phyloP scores from a whole-genome alignment of 1,140 invertebrate species.

The Euwallacea fornicatus region DNA sequence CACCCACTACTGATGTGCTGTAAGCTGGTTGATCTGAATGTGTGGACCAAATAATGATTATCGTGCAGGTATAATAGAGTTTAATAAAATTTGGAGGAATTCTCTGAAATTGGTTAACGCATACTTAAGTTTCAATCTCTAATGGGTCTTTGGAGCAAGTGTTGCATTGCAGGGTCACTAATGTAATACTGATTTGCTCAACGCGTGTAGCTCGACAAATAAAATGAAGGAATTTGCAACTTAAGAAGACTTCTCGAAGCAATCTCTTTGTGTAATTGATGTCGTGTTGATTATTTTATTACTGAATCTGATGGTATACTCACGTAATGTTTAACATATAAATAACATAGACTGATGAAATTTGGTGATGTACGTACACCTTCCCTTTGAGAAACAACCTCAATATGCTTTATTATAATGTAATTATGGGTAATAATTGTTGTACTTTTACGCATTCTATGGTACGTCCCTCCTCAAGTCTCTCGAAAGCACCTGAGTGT shows the following conservation, averaged over 20 bases:
- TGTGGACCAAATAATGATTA: slow-evolving; percentile 5
- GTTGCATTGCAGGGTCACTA: not conserved
- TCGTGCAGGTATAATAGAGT: slow-evolving; percentile 3
- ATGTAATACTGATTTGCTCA: not conserved
- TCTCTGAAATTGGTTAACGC: not conserved
- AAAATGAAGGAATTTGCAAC: not conserved
- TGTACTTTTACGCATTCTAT: not conserved
- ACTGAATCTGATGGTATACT: too few relatives aligned
- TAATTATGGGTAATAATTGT: not conserved
- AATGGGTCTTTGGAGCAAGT: not conserved
- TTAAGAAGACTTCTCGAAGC: too few relatives aligned
- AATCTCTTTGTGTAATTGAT: too few relatives aligned
- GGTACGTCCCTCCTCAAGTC: not conserved
- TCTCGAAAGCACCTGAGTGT: not conserved
- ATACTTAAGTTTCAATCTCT: not conserved
- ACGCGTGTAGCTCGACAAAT: not conserved
- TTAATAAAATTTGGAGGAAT: not conserved
- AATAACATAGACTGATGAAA: not conserved
- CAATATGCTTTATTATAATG: not conserved
- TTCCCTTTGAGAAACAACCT: not conserved
- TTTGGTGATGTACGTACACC: not conserved
- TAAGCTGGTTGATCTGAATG: not conserved
- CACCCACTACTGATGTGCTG: slow-evolving; percentile 10
- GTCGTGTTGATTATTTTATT: too few relatives aligned
- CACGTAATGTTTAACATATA: too few relatives aligned